phyloP scores from a whole-genome alignment of 2,888 invertebrate genomes.

The Oxystoma pomonae region DNA sequence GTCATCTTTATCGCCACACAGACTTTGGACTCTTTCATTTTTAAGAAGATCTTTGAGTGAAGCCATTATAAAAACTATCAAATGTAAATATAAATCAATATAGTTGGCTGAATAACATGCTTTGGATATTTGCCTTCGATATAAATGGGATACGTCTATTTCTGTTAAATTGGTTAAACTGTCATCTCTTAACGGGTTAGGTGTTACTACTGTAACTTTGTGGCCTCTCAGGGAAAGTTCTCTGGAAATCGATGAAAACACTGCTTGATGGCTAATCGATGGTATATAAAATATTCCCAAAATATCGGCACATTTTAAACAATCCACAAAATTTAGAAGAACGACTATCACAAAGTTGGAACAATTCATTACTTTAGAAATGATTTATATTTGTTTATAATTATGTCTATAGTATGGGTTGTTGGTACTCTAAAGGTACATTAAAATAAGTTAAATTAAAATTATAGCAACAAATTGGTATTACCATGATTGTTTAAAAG shows the following conservation, averaged over 20 bases:
- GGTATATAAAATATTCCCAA: not conserved
- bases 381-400: no score
- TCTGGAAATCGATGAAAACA: not conserved
- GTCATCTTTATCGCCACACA: not conserved
- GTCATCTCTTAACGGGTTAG: conserved; percentile 43
- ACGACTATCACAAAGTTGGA: not conserved
- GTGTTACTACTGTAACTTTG: not conserved
- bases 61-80: no score
- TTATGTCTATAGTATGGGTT: no score
- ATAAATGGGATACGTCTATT: conserved; percentile 42
- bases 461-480: no score
- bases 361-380: no score
- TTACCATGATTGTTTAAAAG: no score
- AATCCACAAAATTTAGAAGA: not conserved
- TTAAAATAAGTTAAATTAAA: no score
- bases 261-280: not conserved
- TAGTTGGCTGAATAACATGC: no score
- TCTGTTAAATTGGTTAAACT: conserved; percentile 40
- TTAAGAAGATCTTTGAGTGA: no score
- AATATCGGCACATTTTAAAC: not conserved
- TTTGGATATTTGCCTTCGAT: no score
- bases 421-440: no score
- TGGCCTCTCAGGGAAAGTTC: not conserved
- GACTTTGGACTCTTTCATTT: not conserved
- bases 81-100: no score